Evolutionary conservation across 2,797 vertebrate genomes (phyloP), one percentile per base, ranked within the genome.

Genomic region (Enteromius unitaeniatus): DNA sequence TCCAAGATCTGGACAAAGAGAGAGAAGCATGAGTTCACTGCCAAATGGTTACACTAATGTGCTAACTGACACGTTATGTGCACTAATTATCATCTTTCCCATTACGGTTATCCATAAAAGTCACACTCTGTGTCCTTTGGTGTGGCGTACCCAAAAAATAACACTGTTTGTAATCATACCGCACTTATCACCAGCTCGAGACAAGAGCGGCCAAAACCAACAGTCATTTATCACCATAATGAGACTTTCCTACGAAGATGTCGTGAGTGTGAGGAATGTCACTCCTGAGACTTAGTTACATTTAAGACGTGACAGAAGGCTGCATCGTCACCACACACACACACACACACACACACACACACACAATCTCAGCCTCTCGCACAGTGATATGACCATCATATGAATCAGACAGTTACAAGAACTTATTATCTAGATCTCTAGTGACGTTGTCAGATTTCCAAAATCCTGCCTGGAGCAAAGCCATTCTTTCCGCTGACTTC

Each of bases 1-100:
- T 99, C 98, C 94, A 99, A 91, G 94, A 99, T 97, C 98, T 99
- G 93, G 74, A 21, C 28, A 89, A 84, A 42, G 91, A 92, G 91
- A 86, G 85, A 40, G 47, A 86, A 10, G 37, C 0, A 68, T 34
- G 21, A 53, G 47, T 14, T 75, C 53, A 68, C n/a, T 70, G 79
- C 60, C 23, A 84, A 84, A 55, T 72, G 5, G 58, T 92, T 51
- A 31, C 91, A 87, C 75, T 65, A 31, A 2, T 40, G 17, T 23
- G 76, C 69, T 64, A 92, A 87, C 78, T 68, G 40, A 2, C 37
- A 17, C n/a, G 69, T 75, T 67, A 91, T 51, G 75, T 26, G 11
- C 14, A 14, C 77, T 86, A 92, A 86, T 86, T 86, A 64, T 85
- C 67, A 86, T 86, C 75, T 85, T 78, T 34, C 51, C 72, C 51